phyloP scores from a whole-genome alignment of 2,113 vertebrate genomes.

The Hypanus sabinus region DNA sequence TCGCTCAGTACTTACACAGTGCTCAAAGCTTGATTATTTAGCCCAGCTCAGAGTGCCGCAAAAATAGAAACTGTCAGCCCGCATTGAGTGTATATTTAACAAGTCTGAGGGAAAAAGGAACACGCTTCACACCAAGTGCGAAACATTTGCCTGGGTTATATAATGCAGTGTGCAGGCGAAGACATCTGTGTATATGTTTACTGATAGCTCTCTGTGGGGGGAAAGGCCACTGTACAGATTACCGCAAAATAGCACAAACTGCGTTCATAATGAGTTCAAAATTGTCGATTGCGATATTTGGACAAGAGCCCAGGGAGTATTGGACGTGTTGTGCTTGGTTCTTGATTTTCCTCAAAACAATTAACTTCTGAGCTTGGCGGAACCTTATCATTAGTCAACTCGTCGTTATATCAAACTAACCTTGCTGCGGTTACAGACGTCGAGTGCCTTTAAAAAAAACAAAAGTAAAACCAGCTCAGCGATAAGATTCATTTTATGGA shows the following conservation, averaged over 20 bases:
- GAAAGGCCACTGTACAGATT: not conserved
- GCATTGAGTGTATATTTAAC: not conserved
- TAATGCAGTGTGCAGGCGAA: not conserved
- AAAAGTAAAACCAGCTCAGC: not conserved
- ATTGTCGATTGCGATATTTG: not conserved
- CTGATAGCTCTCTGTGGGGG: not conserved
- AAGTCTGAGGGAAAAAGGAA: not conserved
- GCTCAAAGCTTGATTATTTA: not conserved
- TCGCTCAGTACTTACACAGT: not conserved
- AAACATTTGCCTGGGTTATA: slow-evolving; percentile 11
- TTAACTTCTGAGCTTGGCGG: not conserved
- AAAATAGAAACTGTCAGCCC: not conserved
- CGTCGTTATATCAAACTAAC: not conserved
- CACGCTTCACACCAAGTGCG: not conserved
- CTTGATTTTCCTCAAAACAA: not conserved
- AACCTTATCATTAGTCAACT: not conserved
- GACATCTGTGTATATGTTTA: slow-evolving; percentile 3
- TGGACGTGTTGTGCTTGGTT: not conserved
- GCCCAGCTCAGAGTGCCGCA: not conserved
- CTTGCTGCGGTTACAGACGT: not conserved
- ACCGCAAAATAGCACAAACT: not conserved
- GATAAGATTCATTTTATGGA: not conserved
- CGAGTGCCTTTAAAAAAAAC: not conserved
- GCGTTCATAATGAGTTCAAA: not conserved
- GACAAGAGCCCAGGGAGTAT: not conserved